Base-by-base conservation (phyloP, 2,113 vertebrate genomes). In the Zosterops hypoxanthus region DNA sequence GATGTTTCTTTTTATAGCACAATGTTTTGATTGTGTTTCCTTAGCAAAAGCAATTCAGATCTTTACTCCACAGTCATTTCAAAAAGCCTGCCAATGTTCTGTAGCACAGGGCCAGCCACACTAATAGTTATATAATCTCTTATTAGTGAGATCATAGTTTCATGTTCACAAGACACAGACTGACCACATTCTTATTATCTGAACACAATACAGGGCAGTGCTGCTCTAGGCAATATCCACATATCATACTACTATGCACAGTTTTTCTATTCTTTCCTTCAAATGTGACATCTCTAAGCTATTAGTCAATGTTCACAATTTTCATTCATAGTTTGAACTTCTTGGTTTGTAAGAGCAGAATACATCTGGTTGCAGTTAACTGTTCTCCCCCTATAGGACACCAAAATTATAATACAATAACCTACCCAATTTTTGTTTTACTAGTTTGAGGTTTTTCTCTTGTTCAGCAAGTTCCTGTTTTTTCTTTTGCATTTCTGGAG, bases 391-490 rank as follows among this genome's bases (percentile, higher is more conserved):
- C 50, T 60, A 61, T 24, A 94, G 56, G 34, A 71, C 49, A 84
- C 9, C 44, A 82, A 82, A 76, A 82, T 71, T 59, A 18, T 17
- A 87, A 76, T 31, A 84, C 47, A 72, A 57, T 53, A 55, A 97
- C 88, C 49, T 97, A 99, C 99, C 97, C 33, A 99, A 97, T 59
- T 98, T 97, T 70, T 95, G 95, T 61, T 99, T 98, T 46, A 99
- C 98, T 49, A 98, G 83, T 70, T 96, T 94, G 84, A 99, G 97
- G 84, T 94, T 96, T n/a, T 83, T 97, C 77, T 97, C 97, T 23
- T 98, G 98, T 49, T 98, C 94, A 4, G 97, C 92, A 73, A 98
- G 97, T 78, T 99, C 98, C 61, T 96, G 63, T 60, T 97, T 86
- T 49, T 97, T 98, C 93, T 95, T 91, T 50, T 85, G 64, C 97